Percentiles rank a stretch among this genome's conserved stretches.
Conservation (phyloP, 1,140 invertebrate species). For the Tachypleus tridentatus region DNA sequence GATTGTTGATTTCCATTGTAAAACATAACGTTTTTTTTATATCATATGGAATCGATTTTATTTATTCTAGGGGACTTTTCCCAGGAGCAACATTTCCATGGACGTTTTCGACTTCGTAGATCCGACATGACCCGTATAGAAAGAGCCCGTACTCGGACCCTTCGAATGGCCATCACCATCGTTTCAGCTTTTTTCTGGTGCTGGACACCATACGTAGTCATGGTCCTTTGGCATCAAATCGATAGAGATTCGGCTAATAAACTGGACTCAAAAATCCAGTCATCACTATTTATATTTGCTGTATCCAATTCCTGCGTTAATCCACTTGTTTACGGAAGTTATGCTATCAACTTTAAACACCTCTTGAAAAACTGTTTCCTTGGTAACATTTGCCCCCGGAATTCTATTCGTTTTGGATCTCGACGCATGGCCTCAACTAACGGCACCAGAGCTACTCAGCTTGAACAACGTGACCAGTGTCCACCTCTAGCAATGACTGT, state of each 20-base stretch:
- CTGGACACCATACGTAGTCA: constrained; percentile 65
- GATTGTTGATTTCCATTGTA: too few species aligned
- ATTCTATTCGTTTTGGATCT: too few species aligned
- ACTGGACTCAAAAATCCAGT: constrained; percentile 46
- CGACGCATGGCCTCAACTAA: too few species aligned
- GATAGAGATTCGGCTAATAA: constrained; percentile 16
- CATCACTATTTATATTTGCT: constrained; percentile 49
- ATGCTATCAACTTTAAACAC: constrained; percentile 28
- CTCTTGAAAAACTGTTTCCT: constrained; percentile 8
- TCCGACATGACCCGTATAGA: not conserved
- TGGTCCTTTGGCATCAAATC: constrained; percentile 49
- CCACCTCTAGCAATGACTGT: too few species aligned
- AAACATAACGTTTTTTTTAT: too few species aligned
- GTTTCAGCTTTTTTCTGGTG: constrained; percentile 61
- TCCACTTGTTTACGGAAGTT: constrained; percentile 62
- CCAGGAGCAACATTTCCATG: too few species aligned
- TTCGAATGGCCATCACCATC: constrained; percentile 68
- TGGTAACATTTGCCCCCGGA: too few species aligned
- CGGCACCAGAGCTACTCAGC: too few species aligned
- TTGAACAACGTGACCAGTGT: too few species aligned
- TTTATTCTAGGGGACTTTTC: too few species aligned
- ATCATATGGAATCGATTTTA: too few species aligned
- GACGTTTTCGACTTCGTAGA: too few species aligned
- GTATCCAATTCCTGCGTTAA: constrained; percentile 61
- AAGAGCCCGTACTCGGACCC: constrained; percentile 40